A percentile compares a stretch with the other conserved stretches of the same genome.
These are phyloP conservation scores for Gorsachius magnificus DNA, from an alignment of 2,797 vertebrate genomes.

Conservation along the genomic window DNA sequence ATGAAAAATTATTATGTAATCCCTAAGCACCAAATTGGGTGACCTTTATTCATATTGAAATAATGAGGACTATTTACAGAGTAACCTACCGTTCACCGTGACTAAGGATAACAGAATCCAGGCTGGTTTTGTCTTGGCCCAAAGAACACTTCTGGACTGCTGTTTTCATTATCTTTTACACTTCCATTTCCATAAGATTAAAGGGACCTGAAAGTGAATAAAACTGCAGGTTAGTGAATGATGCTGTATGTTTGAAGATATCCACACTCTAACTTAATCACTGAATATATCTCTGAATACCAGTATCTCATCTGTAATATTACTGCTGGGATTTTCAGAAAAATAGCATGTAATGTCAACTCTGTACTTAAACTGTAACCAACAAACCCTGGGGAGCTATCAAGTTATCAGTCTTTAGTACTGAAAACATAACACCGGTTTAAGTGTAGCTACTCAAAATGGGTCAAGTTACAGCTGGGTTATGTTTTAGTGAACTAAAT, in stretches of 20 bases:
- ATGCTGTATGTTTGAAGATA: neutral
- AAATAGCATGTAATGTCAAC: conserved; percentile 64
- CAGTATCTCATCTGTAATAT: conserved; percentile 55
- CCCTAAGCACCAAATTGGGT: neutral
- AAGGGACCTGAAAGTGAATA: conserved; percentile 7
- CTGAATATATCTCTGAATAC: conserved; percentile 20
- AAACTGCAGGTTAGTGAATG: neutral
- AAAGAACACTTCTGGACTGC: neutral
- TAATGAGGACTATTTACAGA: conserved; percentile 9
- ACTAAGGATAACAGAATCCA: conserved; percentile 8
- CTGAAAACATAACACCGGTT: conserved; percentile 67
- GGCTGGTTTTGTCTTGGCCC: neutral
- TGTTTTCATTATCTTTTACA: neutral
- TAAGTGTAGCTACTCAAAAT: conserved; percentile 70
- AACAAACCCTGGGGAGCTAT: conserved; percentile 71
- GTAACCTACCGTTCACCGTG: neutral
- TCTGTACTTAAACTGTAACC: conserved; percentile 69
- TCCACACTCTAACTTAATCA: neutral
- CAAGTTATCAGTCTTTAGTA: conserved; percentile 76
- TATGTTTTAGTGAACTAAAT: conserved; percentile 64
- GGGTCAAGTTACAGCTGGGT: conserved; percentile 67
- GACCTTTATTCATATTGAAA: conserved; percentile 21
- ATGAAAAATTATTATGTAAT: conserved; percentile 7
- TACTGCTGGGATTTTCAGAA: conserved; percentile 64
- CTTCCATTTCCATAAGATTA: neutral